A percentile compares a stretch with the other conserved stretches of the same genome.
Evolutionary conservation across 2,797 vertebrate genomes (phyloP).

Genomic region (Alauda arvensis): DNA sequence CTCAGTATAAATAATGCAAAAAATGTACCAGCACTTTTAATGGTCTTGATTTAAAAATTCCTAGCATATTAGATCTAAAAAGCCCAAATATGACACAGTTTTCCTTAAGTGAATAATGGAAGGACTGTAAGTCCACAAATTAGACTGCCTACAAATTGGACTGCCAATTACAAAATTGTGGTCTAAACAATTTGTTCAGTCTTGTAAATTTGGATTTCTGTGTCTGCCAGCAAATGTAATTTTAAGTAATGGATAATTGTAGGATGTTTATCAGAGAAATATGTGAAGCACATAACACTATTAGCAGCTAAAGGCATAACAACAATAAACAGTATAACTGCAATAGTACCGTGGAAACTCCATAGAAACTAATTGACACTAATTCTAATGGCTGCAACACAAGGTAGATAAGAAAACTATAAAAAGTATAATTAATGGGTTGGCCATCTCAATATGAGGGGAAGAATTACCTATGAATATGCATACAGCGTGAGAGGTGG

Average conservation of each 20-base stretch:
- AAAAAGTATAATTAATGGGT: constrained; percentile 21
- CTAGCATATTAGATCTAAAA: constrained; percentile 28
- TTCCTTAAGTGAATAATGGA: constrained; percentile 23
- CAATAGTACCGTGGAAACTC: background rate
- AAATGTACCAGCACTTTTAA: constrained; percentile 7
- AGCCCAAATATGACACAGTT: background rate
- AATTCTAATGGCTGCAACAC: background rate
- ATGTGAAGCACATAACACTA: background rate
- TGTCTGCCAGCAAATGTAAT: constrained; percentile 30
- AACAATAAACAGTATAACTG: constrained; percentile 2
- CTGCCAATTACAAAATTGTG: background rate
- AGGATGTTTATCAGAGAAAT: constrained; percentile 24
- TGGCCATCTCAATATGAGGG: background rate
- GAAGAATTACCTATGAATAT: constrained; percentile 16
- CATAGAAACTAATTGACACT: constrained; percentile 36
- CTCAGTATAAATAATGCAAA: constrained; percentile 54
- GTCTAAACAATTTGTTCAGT: constrained; percentile 16
- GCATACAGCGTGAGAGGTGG: background rate
- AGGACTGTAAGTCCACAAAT: background rate
- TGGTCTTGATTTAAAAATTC: constrained; percentile 12
- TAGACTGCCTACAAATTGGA: background rate
- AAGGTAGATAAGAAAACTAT: constrained; percentile 13
- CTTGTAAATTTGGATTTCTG: constrained; percentile 27
- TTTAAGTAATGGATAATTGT: constrained; percentile 41
- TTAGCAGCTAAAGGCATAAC: constrained; percentile 24